Evolutionary conservation across 2,797 vertebrate species (phyloP).

Genomic region (Paguma larvata): DNA sequence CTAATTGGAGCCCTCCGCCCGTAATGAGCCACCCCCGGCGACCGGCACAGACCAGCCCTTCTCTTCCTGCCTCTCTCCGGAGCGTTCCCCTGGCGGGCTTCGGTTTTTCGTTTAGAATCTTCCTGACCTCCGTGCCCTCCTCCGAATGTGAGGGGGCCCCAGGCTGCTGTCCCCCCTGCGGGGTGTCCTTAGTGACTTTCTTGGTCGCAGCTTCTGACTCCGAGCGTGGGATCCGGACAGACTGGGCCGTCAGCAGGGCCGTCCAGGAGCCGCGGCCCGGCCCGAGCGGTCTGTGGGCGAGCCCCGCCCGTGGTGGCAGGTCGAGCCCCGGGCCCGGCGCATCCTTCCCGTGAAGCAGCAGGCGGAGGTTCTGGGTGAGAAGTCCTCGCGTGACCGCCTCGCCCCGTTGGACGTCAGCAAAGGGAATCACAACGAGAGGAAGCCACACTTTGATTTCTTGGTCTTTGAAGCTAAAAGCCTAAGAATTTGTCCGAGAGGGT

Average conservation of each 20-base stretch:
- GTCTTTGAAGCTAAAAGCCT: conserved; percentile 64
- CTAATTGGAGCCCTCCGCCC: background rate
- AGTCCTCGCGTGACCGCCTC: background rate
- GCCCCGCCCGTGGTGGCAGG: rapidly evolving
- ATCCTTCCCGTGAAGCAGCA: background rate
- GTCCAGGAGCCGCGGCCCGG: rapidly evolving
- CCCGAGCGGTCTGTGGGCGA: rapidly evolving
- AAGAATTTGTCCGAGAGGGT: background rate
- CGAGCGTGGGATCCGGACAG: background rate
- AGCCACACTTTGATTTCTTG: background rate
- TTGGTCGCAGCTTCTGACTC: background rate
- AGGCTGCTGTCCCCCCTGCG: background rate
- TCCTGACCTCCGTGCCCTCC: background rate
- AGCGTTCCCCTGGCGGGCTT: background rate
- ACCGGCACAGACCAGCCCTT: rapidly evolving
- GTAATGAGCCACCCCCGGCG: rapidly evolving
- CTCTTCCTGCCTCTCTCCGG: background rate
- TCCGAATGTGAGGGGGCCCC: no score
- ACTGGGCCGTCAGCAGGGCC: rapidly evolving
- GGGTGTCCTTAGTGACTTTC: no score
- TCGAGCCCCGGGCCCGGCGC: background rate
- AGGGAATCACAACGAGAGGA: background rate
- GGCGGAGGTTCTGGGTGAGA: background rate
- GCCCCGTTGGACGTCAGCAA: background rate
- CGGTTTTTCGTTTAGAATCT: background rate